phyloP scores from a whole-genome alignment of 37 sponge, comb jelly and placozoan genomes.

The Aphrocallistes beatrix region DNA sequence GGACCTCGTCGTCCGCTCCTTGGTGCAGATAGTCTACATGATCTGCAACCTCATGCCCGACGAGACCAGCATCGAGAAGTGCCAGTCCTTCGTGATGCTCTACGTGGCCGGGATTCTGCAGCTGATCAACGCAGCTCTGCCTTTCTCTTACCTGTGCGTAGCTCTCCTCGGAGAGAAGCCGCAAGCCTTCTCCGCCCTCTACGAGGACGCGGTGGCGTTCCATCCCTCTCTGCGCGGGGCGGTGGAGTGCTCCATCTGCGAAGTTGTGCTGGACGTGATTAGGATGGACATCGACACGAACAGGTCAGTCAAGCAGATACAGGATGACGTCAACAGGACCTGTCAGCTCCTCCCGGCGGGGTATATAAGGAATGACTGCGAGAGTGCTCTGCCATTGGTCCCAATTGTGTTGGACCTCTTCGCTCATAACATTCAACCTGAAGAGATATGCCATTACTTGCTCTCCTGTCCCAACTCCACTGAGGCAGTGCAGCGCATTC shows the following conservation, averaged over 20 bases:
- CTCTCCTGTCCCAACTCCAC: neutral
- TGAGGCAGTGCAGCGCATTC: too few relatives aligned
- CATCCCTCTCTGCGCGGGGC: neutral
- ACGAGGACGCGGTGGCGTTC: neutral
- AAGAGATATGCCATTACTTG: neutral
- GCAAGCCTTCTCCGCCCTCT: neutral
- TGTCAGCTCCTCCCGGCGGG: neutral
- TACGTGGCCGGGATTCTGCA: neutral
- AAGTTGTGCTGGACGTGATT: neutral
- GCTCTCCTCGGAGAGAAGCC: neutral
- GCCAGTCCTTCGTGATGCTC: neutral
- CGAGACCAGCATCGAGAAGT: neutral
- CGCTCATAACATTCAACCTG: neutral
- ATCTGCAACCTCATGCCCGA: neutral
- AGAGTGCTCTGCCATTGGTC: neutral
- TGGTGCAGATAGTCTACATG: neutral
- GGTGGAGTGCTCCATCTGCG: neutral
- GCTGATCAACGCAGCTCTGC: neutral
- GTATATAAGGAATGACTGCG: neutral
- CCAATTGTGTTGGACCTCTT: neutral
- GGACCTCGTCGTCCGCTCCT: neutral
- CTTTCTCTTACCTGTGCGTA: neutral
- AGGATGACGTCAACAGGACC: conserved; percentile 12
- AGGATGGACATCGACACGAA: neutral
- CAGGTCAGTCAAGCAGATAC: neutral